Evolutionary conservation across 2,888 invertebrate species (phyloP), one percentile per base, ranked within the genome.

Genomic region (Autographa pulchrina): DNA sequence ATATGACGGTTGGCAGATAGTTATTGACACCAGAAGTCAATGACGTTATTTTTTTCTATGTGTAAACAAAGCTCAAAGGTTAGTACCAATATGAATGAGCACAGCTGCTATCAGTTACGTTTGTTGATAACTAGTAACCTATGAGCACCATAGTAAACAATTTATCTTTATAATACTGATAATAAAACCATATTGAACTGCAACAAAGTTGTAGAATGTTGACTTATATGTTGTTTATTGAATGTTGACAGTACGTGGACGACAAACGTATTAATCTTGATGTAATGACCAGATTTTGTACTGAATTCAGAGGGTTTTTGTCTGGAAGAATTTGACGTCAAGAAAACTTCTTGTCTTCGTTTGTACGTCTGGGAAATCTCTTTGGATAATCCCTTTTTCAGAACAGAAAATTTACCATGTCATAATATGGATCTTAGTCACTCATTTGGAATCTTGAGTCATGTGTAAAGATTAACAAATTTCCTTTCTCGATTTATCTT

Each of bases 141-240:
- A 25, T 58, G 64, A 31, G 71, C 65, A 63, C 63, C 68, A 68
- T 68, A 58, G 61, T 62, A 62, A 58, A 70, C 67, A 72, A 71
- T 61, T 54, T 62, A 78, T 75, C 61, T 65, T 65, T 60, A 68
- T 20, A 25, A 77, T 48, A 69, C 43, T 52, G 70, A 74, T 77
- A 66, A 25, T 41, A 25, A 41, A 58, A 69, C 65, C 65, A 74
- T 65, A 56, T 56, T 56, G 38, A 54, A 60, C 60, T 35, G 68
- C 56, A 41, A 43, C n/a, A 43, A 52, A 60, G 31, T 65, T 35
- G 43, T 74, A 31, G 11, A n/a, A 48, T 48, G n/a, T 32, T n/a
- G 25, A 41, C n/a, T 63, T 18, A n/a, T n/a, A n/a, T n/a, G n/a
- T n/a, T n/a, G n/a, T n/a, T n/a, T n/a, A 62, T 70, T 43, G 8